phyloP scores from a whole-genome alignment of 2,888 invertebrate genomes.

The Leptinotarsa haldemani region DNA sequence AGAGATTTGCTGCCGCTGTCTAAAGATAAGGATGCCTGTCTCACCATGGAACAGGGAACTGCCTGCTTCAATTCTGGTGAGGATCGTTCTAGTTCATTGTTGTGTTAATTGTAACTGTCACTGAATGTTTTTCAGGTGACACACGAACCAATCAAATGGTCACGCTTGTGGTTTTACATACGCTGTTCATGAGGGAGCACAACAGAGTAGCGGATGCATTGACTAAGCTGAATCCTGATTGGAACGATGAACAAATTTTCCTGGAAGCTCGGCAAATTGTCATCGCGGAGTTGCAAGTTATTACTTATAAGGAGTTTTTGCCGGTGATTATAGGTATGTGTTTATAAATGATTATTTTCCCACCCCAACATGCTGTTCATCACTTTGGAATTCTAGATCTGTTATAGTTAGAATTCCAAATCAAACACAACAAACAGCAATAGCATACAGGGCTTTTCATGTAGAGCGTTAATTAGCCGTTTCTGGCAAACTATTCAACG shows the following conservation, averaged over 20 bases:
- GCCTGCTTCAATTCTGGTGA: constrained; percentile 78
- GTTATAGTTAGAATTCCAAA: no score
- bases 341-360: not conserved
- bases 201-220: constrained; percentile 79
- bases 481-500: no score
- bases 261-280: constrained; percentile 80
- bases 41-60: constrained; percentile 70
- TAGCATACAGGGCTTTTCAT: no score
- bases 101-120: not conserved
- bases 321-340: constrained; percentile 78
- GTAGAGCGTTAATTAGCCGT: no score
- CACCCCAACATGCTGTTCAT: no score
- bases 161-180: constrained; percentile 79
- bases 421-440: no score
- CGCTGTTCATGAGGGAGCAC: constrained; percentile 82
- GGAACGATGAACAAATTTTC: constrained; percentile 79
- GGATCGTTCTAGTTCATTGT: not conserved
- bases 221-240: constrained; percentile 76
- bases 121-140: constrained; percentile 71
- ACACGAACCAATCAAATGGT: constrained; percentile 82
- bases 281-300: constrained; percentile 82
- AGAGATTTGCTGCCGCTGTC: constrained; percentile 75
- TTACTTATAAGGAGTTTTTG: constrained; percentile 84
- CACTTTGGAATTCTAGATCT: no score
- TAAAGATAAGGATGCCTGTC: constrained; percentile 73